Evolutionary conservation across 2,888 invertebrate genomes (phyloP).

Genomic region (Acanthosepion esculentum): DNA sequence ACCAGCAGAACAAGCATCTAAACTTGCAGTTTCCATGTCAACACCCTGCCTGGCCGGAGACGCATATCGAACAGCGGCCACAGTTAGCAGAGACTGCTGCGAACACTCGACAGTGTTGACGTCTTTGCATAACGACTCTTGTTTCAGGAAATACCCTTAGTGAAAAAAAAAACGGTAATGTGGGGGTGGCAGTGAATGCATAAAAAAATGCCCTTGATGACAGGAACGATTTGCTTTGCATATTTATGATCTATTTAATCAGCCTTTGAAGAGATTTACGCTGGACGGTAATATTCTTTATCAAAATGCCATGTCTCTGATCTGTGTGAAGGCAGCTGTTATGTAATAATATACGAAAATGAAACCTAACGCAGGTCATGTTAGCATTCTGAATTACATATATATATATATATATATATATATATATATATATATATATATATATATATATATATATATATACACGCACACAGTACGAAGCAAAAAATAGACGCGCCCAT

Average conservation of each 20-base stretch:
- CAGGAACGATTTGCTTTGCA: not conserved
- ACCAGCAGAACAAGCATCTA: too few relatives aligned
- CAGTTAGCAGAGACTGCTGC: too few relatives aligned
- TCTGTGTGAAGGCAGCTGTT: not conserved
- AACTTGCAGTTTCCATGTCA: too few relatives aligned
- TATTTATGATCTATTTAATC: constrained; percentile 18
- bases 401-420: not conserved
- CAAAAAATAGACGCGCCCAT: too few relatives aligned
- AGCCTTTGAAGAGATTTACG: not conserved
- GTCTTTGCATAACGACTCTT: too few relatives aligned
- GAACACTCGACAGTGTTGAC: too few relatives aligned
- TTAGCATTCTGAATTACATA: not conserved
- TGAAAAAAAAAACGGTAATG: too few relatives aligned
- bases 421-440: not conserved
- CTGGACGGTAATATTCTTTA: not conserved
- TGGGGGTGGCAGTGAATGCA: not conserved
- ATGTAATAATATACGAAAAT: constrained; percentile 18
- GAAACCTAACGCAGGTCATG: not conserved
- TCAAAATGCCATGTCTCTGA: not conserved
- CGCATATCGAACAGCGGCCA: too few relatives aligned
- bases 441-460: not conserved
- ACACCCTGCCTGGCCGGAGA: too few relatives aligned
- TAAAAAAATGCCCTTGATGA: not conserved
- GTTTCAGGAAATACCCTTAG: too few relatives aligned
- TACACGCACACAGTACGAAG: not conserved